Conservation (phyloP, 2,888 invertebrate genomes). For the Lingula anatina region DNA sequence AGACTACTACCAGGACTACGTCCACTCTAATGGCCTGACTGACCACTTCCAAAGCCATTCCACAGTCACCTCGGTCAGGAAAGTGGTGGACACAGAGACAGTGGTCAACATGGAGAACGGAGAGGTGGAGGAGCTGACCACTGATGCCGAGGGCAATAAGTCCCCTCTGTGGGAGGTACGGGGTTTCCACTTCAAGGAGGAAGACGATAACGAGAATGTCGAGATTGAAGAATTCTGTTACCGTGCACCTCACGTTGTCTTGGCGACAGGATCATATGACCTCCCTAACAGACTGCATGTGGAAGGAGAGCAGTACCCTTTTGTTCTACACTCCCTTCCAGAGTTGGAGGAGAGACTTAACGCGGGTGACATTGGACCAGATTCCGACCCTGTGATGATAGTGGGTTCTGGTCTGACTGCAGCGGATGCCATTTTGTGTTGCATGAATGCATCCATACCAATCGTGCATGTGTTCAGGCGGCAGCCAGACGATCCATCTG, state of each 20-base stretch:
- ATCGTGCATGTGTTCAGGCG: conserved; percentile 70
- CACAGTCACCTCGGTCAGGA: conserved; percentile 57
- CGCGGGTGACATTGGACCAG: conserved; percentile 19
- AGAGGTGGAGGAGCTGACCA: conserved; percentile 20
- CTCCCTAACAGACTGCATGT: conserved; percentile 67
- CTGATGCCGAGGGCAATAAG: too few species aligned
- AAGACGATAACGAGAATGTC: conserved; percentile 11
- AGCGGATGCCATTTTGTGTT: conserved; percentile 79
- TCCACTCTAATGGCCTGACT: conserved; percentile 63
- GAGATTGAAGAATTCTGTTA: conserved; percentile 62
- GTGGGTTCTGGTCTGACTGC: conserved; percentile 87
- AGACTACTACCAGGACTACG: conserved; percentile 60
- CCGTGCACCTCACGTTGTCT: conserved; percentile 65
- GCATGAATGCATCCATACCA: conserved; percentile 59
- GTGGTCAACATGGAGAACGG: conserved; percentile 41
- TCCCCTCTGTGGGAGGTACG: conserved; percentile 58
- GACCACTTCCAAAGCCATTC: conserved; percentile 58
- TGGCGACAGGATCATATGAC: conserved; percentile 76
- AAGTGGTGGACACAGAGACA: conserved; percentile 33
- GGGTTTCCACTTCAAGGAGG: conserved; percentile 47
- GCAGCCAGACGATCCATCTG: conserved; percentile 41
- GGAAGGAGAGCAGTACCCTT: conserved; percentile 56
- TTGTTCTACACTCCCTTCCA: conserved; percentile 57
- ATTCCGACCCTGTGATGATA: conserved; percentile 65
- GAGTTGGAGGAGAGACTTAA: conserved; percentile 55